Percentiles rank a stretch among this genome's conserved stretches.
Evolutionary conservation across 2,797 vertebrate species (phyloP).

Genomic region (Hapalemur alaotrensis): DNA sequence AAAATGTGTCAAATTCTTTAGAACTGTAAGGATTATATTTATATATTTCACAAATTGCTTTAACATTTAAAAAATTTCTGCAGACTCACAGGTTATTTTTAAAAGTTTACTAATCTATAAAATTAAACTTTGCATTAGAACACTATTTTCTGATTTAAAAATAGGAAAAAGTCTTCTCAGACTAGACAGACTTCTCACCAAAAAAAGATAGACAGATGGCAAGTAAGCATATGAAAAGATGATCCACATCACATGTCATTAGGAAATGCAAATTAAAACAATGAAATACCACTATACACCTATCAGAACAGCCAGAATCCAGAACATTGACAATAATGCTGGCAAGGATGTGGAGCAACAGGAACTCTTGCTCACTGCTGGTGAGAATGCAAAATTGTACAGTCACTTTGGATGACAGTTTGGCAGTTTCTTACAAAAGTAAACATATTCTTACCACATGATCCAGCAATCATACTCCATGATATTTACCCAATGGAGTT

Average conservation of each 20-base stretch:
- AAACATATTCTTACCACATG: neutral
- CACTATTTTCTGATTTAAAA: neutral
- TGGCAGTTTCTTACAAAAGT: neutral
- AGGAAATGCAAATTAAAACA: neutral
- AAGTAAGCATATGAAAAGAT: neutral
- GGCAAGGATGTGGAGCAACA: neutral
- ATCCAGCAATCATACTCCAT: neutral
- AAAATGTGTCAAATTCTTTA: neutral
- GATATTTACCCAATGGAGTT: neutral
- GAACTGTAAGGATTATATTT: neutral
- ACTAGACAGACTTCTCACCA: neutral
- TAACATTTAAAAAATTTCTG: neutral
- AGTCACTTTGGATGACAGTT: neutral
- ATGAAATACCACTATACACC: neutral
- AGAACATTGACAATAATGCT: neutral
- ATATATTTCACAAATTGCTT: neutral
- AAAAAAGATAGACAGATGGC: neutral
- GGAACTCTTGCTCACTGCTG: neutral
- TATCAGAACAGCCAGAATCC: neutral
- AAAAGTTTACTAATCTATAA: neutral
- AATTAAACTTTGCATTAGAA: neutral
- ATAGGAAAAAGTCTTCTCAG: neutral
- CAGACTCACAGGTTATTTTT: neutral
- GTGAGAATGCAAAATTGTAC: neutral
- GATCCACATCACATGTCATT: neutral